Base-by-base conservation (phyloP, 2,113 vertebrate species). In the Phyllostomus discolor region DNA sequence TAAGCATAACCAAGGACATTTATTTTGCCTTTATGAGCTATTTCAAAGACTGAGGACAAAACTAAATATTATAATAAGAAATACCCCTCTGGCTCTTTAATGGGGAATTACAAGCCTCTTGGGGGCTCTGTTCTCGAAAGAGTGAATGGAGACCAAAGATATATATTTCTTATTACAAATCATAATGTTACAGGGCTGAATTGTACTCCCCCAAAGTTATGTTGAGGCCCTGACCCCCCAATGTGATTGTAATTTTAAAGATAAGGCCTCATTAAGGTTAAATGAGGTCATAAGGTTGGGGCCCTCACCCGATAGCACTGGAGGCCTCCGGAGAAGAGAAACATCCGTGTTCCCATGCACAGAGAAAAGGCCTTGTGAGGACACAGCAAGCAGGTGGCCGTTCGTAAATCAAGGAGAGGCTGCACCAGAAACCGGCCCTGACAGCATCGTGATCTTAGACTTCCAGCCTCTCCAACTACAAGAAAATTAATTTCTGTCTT, bases 1-100 rank as follows among this genome's bases (percentile, higher is more conserved):
- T 88, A 88, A 76, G 69, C 82, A 88, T 83, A 95, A 95, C 84
- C 76, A 83, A 76, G 57, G n/a, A 67, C 48, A 57, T 31, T n/a
- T 72, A 50, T 43, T 89, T 82, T 66, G 88, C 76, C 83, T 92
- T 75, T 46, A 9, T 66, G 46, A 80, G 81, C 73, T 87, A 91
- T 80, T 86, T 91, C 54, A 86, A 57, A 15, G 62, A 78, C 75
- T 19, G 46, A 46, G 54, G 31, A 33, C 28, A 67, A 88, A 81
- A 81, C 33, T 67, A 82, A 73, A 92, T 82, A 48, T 10, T 86
- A 8, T 52, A 91, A 92, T 38, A 82, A 66, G 80, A 75, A 59
- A 80, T 69, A 1, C 31, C 54, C 50, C 83, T 67, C 6, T 70
- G 48, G 50, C 33, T 81, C 50, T 81, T 81, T 70, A 48, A 67